Percentiles rank a stretch among this genome's conserved stretches.
Evolutionary conservation across 92 coral and sea anemone species (phyloP).

Genomic region (Epizoanthus rinbou): DNA sequence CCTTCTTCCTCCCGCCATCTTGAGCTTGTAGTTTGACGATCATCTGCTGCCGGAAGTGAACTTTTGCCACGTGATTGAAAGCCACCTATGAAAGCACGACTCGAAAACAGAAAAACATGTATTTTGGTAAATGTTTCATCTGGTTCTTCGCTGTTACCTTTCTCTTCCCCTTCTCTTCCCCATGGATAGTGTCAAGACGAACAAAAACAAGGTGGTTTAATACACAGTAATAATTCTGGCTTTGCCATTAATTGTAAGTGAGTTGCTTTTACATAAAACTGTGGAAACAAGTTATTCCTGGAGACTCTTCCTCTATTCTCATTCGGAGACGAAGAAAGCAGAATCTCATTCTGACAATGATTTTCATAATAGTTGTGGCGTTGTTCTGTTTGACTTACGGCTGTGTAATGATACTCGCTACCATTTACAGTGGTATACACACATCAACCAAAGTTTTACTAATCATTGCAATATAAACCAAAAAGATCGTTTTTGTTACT

Average conservation of each 20-base stretch:
- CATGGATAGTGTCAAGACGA: not conserved
- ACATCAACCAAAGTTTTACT: not conserved
- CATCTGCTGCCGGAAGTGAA: too few relatives aligned
- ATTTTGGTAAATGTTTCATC: not conserved
- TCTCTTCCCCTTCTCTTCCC: not conserved
- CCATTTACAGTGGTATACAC: not conserved
- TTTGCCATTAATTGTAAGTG: not conserved
- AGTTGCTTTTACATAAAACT: not conserved
- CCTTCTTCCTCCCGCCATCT: too few relatives aligned
- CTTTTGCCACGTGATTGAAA: too few relatives aligned
- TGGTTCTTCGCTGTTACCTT: not conserved
- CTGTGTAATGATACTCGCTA: not conserved
- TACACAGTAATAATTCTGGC: not conserved
- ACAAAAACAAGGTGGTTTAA: not conserved
- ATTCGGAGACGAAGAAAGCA: not conserved
- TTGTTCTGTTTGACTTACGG: not conserved
- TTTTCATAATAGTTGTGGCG: not conserved
- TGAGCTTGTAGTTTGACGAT: too few relatives aligned
- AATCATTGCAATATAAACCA: too few relatives aligned
- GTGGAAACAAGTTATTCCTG: constrained; percentile 5
- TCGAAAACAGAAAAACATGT: not conserved
- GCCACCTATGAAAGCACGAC: constrained; percentile 8
- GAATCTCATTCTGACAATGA: not conserved
- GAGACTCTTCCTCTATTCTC: constrained; percentile 1
- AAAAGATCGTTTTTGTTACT: too few relatives aligned